Conservation (phyloP, 2,113 vertebrate species). For the Gobio gobio region DNA sequence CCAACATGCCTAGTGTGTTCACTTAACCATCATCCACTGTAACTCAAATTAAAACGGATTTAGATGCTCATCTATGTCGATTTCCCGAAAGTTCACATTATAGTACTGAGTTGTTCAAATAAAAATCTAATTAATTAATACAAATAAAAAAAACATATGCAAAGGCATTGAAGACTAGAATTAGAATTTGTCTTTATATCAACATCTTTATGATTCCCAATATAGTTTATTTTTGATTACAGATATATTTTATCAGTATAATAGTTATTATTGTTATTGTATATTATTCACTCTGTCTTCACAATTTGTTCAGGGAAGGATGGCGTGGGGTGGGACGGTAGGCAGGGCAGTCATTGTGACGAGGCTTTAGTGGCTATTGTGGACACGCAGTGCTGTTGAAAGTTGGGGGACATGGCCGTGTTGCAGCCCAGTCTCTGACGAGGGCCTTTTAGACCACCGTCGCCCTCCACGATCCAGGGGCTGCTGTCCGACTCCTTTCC, state of each 20-base stretch:
- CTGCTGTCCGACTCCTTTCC: conserved; percentile 80
- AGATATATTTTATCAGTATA: conserved; percentile 74
- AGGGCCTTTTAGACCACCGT: conserved; percentile 81
- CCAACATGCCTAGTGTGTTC: conserved; percentile 27
- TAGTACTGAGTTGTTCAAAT: conserved; percentile 74
- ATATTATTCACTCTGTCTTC: conserved; percentile 68
- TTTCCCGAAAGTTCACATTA: conserved; percentile 76
- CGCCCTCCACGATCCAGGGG: conserved; percentile 85
- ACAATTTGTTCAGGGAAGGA: conserved; percentile 60
- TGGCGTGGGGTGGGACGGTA: conserved; percentile 27
- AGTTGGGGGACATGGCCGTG: conserved; percentile 89
- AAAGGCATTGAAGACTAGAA: conserved; percentile 69
- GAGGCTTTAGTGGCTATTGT: conserved; percentile 95
- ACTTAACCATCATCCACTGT: conserved; percentile 61
- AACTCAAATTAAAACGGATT: conserved; percentile 57
- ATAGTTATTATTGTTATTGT: conserved; percentile 75
- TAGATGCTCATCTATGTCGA: conserved; percentile 66
- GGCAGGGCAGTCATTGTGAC: conserved; percentile 84
- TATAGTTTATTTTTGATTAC: conserved; percentile 72
- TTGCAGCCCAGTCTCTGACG: conserved; percentile 97
- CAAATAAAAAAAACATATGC: conserved; percentile 62
- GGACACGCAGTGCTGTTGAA: conserved; percentile 97
- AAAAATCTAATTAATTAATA: not conserved
- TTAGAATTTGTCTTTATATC: conserved; percentile 71
- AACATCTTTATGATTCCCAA: conserved; percentile 70